Conservation (phyloP, 2,797 vertebrate genomes). For the Odontamblyopus rebecca region DNA sequence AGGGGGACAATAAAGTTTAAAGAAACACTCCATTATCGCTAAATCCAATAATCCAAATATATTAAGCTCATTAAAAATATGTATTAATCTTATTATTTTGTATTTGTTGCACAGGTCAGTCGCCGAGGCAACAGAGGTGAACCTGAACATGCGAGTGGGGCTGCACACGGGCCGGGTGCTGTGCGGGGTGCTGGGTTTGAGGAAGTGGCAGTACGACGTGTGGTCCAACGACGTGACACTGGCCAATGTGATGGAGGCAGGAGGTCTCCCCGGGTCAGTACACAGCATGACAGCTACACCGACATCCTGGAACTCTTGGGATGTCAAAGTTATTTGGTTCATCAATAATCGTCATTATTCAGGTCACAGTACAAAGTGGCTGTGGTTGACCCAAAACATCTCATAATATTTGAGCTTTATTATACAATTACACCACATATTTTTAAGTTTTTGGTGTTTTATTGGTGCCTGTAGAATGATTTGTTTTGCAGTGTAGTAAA, state of each 20-base stretch:
- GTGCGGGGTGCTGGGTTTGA: conserved; percentile 93
- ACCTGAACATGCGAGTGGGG: conserved; percentile 98
- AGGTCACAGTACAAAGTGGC: too few relatives aligned
- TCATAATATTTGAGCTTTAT: too few relatives aligned
- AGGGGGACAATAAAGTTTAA: background rate
- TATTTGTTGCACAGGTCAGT: conserved; percentile 81
- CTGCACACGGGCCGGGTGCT: conserved; percentile 95
- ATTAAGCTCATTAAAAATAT: background rate
- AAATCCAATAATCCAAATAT: background rate
- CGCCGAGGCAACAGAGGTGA: conserved; percentile 96
- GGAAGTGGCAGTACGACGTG: conserved; percentile 99
- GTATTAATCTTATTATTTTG: background rate
- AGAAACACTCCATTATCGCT: background rate
- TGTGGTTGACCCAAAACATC: too few relatives aligned
- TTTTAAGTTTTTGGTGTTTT: too few relatives aligned
- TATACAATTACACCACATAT: too few relatives aligned
- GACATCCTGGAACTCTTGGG: background rate
- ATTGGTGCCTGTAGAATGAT: too few relatives aligned
- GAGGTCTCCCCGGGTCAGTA: conserved; percentile 94
- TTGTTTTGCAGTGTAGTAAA: too few relatives aligned
- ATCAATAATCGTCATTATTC: background rate
- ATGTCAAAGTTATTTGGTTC: background rate
- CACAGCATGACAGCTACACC: background rate
- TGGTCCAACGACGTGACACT: conserved; percentile 99
- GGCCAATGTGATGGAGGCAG: conserved; percentile 98